These are phyloP conservation scores for Ricordea florida DNA, from an alignment of 92 coral and sea anemone species.

Conservation along the genomic window DNA sequence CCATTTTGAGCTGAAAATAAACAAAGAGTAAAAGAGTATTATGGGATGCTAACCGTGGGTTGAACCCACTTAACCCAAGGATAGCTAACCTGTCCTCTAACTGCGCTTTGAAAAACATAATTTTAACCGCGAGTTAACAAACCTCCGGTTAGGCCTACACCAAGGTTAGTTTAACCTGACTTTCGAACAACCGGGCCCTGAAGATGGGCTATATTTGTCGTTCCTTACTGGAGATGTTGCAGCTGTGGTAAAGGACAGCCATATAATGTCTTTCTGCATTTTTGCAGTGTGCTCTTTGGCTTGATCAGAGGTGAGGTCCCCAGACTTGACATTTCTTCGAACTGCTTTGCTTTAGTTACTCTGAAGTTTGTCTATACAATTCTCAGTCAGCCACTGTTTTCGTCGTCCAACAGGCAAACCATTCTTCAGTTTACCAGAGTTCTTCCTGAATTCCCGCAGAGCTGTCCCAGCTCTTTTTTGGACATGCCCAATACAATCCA, in stretches of 20 bases:
- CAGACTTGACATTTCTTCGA: conserved; percentile 37
- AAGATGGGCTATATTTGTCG: conserved; percentile 32
- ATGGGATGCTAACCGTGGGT: too few species aligned
- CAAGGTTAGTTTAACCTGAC: too few species aligned
- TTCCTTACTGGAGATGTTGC: too few species aligned
- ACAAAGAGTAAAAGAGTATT: too few species aligned
- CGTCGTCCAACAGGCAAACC: conserved; percentile 29
- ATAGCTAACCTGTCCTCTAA: too few species aligned
- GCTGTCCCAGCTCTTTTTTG: conserved; percentile 37
- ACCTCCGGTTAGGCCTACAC: too few species aligned
- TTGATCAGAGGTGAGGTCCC: conserved; percentile 4
- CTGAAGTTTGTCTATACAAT: conserved; percentile 22
- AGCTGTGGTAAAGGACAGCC: conserved; percentile 26
- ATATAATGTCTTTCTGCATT: conserved; percentile 30
- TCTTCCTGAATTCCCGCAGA: conserved; percentile 29
- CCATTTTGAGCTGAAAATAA: too few species aligned
- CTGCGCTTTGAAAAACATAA: too few species aligned
- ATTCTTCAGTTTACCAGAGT: conserved; percentile 24
- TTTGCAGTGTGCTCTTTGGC: background rate
- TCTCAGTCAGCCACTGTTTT: conserved; percentile 17
- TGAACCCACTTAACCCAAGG: too few species aligned
- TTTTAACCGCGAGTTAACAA: too few species aligned
- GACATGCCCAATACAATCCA: conserved; percentile 46
- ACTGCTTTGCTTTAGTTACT: conserved; percentile 49
- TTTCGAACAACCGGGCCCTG: too few species aligned